Evolutionary conservation across 1,140 invertebrate genomes (phyloP).

Genomic region (Monochamus saltuarius): DNA sequence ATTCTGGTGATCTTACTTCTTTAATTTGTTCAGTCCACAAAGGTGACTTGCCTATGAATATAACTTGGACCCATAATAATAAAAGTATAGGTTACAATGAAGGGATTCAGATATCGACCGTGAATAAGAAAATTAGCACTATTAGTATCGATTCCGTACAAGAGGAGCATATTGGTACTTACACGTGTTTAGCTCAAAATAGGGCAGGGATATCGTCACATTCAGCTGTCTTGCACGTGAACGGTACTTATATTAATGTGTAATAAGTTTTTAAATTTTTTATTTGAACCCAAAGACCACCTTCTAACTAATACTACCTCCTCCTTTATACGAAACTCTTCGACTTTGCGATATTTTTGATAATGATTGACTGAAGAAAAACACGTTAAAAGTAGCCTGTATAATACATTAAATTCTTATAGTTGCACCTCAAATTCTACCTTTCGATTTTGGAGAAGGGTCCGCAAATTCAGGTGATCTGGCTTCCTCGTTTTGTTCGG

Average conservation of each 20-base stretch:
- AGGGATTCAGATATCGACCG: slow-evolving; percentile 55
- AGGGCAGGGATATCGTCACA: slow-evolving; percentile 64
- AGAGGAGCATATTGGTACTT: slow-evolving; percentile 69
- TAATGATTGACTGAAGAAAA: background rate
- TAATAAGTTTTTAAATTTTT: background rate
- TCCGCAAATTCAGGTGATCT: slow-evolving; percentile 66
- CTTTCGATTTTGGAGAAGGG: slow-evolving; percentile 65
- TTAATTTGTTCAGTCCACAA: slow-evolving; percentile 75
- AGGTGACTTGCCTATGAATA: slow-evolving; percentile 66
- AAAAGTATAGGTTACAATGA: slow-evolving; percentile 49
- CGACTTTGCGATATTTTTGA: background rate
- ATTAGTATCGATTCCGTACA: slow-evolving; percentile 69
- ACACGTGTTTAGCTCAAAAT: slow-evolving; percentile 72
- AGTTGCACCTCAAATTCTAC: slow-evolving; percentile 69
- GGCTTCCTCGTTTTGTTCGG: slow-evolving; percentile 59
- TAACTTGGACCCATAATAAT: slow-evolving; percentile 62
- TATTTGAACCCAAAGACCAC: background rate
- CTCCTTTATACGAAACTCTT: background rate
- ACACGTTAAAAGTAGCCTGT: background rate
- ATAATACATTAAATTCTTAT: slow-evolving; percentile 11
- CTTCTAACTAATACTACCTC: background rate
- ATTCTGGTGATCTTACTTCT: slow-evolving; percentile 76
- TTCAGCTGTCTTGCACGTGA: slow-evolving; percentile 63
- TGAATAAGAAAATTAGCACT: slow-evolving; percentile 58
- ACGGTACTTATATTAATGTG: slow-evolving; percentile 55